phyloP scores from a whole-genome alignment of 2,888 invertebrate species.

The Polymixis lichenea region DNA sequence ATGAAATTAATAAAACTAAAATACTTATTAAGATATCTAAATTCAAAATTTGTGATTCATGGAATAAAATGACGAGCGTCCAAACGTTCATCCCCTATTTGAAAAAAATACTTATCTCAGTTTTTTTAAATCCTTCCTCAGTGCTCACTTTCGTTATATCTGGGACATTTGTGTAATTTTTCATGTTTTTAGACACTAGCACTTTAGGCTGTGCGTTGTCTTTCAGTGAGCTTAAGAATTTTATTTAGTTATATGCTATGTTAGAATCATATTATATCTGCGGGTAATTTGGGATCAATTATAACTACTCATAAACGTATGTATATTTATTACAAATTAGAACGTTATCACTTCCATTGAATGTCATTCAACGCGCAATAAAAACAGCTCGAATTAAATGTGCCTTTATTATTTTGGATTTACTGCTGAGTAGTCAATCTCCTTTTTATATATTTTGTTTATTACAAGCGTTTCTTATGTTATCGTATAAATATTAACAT shows the following conservation, averaged over 20 bases:
- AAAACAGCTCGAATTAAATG: background rate
- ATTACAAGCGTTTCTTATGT: too few relatives aligned
- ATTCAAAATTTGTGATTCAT: too few relatives aligned
- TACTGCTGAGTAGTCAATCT: background rate
- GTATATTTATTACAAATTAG: background rate
- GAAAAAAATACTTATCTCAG: too few relatives aligned
- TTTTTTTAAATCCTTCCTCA: too few relatives aligned
- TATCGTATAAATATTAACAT: too few relatives aligned
- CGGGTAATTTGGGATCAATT: background rate
- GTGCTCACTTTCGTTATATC: background rate
- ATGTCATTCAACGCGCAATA: background rate
- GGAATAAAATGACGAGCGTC: too few relatives aligned
- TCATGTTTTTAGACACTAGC: background rate
- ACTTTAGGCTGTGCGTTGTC: background rate
- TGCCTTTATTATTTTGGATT: background rate
- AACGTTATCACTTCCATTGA: background rate
- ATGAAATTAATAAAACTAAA: too few relatives aligned
- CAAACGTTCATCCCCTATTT: too few relatives aligned
- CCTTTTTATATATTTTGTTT: too few relatives aligned
- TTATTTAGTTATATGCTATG: background rate
- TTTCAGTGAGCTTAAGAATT: background rate
- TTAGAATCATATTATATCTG: background rate
- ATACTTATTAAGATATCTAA: too few relatives aligned
- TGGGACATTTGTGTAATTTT: background rate
- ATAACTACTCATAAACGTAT: background rate